Conservation (phyloP, 2,113 vertebrate species). For the Strix aluco region DNA sequence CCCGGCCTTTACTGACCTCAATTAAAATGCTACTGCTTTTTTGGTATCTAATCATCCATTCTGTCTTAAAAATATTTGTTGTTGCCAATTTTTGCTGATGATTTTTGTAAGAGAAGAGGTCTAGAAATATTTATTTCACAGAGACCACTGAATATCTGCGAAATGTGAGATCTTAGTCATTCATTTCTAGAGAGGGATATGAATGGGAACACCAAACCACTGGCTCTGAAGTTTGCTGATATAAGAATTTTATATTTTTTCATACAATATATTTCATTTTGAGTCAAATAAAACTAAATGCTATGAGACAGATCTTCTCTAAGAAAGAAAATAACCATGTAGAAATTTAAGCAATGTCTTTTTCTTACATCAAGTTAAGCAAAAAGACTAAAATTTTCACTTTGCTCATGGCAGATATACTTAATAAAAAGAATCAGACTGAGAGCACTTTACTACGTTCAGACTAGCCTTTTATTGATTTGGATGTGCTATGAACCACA, state of each 20-base stretch:
- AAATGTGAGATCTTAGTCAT: background rate
- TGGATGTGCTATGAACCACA: constrained; percentile 71
- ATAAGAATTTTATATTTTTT: background rate
- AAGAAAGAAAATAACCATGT: background rate
- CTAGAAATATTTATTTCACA: background rate
- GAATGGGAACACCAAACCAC: background rate
- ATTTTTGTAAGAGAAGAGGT: background rate
- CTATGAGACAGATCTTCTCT: background rate
- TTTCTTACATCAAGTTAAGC: background rate
- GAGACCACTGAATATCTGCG: background rate
- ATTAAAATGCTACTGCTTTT: background rate
- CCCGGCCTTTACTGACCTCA: background rate
- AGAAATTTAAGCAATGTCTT: background rate
- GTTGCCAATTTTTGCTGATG: background rate
- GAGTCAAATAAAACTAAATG: background rate
- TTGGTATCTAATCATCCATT: background rate
- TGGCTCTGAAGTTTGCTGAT: background rate
- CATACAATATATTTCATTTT: background rate
- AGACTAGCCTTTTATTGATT: constrained; percentile 73
- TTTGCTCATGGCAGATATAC: constrained; percentile 10
- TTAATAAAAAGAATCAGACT: constrained; percentile 47
- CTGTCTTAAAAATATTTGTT: background rate
- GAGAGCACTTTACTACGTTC: constrained; percentile 53
- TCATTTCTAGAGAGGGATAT: background rate
- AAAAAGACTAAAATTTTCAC: constrained; percentile 24